Evolutionary conservation across 2,888 invertebrate species (phyloP), one percentile per base, ranked within the genome.

Genomic region (Malthinus seriepunctatus): DNA sequence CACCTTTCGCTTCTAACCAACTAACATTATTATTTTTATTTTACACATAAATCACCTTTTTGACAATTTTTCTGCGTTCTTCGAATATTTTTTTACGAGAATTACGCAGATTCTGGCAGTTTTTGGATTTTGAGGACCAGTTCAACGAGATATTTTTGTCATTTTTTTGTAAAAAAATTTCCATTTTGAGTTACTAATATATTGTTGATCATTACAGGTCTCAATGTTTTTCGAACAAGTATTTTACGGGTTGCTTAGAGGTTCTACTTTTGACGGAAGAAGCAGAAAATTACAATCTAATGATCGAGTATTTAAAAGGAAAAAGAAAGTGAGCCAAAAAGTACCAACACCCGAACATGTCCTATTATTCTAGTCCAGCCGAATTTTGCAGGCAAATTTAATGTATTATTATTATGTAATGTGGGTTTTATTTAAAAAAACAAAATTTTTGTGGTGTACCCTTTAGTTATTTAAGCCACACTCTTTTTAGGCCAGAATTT

Each of bases 181-280:
- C 60, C 63, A 61, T 63, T 56, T 33, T 10, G 12, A 42, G n/a
- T 34, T 59, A 23, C 45, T 35, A 59, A 42, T 45, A 39, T 11
- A 45, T 42, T 11, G 12, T 31, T 44, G 34, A 50, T 64, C 68
- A 74, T 81, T 83, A 38, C 85, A 91, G 91, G 84, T 85, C 86
- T 76, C 83, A 88, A 80, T 90, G 91, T 83, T 91, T 90, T 82
- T 86, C 87, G 76, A 87, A 87, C 79, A 83, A 86, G 82, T 89
- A 87, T 83, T 91, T 91, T 84, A 86, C 86, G 82, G 89, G 89
- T 81, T 91, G 90, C 82, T 83, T 89, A 82, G 87, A 89, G 82
- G 87, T 88, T 79, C 84, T 91, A 81, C 84, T 88, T 81, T 84
- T 89, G 79, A 83, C 83, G 77, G 89, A 90, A 80, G 89, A 91